These are phyloP conservation scores for Xyrichtys novacula DNA, from an alignment of 2,797 vertebrate genomes.

Conservation along the genomic window DNA sequence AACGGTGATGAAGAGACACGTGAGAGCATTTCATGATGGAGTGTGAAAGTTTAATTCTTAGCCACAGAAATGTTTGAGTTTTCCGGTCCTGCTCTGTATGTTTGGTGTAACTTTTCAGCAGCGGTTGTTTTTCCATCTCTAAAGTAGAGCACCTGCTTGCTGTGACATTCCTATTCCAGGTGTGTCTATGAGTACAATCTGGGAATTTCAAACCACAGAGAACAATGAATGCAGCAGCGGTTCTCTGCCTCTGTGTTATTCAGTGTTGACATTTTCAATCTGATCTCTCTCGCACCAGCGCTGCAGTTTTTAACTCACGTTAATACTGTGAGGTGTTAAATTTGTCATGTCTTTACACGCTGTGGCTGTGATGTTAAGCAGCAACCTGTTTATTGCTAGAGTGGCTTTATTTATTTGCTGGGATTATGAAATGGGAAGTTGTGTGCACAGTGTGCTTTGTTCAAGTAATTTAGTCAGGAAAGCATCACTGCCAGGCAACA, in stretches of 20 bases:
- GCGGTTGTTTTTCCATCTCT: conserved; percentile 31
- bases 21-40: too few species aligned
- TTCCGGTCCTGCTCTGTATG: neutral
- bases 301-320: neutral
- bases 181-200: conserved; percentile 16
- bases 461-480: too few species aligned
- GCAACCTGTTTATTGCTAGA: neutral
- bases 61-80: neutral
- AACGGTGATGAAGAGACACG: neutral
- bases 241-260: neutral
- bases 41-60: neutral
- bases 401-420: neutral
- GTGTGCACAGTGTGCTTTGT: neutral
- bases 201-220: conserved; percentile 17
- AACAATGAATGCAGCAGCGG: conserved; percentile 6
- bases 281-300: conserved; percentile 1
- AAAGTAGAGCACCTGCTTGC: conserved; percentile 32
- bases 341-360: conserved; percentile 1
- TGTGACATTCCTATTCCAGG: conserved; percentile 41
- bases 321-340: neutral
- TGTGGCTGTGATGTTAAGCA: conserved; percentile 1
- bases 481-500: too few species aligned
- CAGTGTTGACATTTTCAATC: neutral
- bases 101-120: conserved; percentile 2
- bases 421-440: neutral